phyloP scores from a whole-genome alignment of 2,888 invertebrate genomes.

The Crioceris asparagi region DNA sequence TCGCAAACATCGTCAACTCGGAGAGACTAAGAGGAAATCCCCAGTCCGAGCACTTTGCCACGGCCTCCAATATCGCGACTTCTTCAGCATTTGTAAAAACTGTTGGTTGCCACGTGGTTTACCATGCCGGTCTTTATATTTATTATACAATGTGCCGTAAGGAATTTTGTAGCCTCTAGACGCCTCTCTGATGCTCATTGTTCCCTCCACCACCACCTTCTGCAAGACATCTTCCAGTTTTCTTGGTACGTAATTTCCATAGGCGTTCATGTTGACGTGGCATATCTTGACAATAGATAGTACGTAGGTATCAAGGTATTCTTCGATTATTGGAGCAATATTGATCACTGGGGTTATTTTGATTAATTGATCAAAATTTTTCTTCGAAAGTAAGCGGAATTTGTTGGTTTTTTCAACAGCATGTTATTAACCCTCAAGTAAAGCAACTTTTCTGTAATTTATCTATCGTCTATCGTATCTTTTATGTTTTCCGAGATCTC shows the following conservation, averaged over 20 bases:
- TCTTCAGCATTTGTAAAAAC: constrained; percentile 1
- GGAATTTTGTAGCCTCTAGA: constrained; percentile 6
- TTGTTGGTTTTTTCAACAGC: no score
- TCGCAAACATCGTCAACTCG: not conserved
- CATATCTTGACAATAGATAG: no score
- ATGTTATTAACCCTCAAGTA: no score
- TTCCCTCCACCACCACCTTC: constrained; percentile 6
- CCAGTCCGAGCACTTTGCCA: not conserved
- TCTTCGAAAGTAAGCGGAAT: no score
- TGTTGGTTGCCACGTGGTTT: not conserved
- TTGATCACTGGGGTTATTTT: no score
- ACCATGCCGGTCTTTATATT: constrained; percentile 2
- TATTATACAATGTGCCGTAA: constrained; percentile 8
- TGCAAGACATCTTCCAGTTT: constrained; percentile 1
- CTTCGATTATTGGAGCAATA: no score
- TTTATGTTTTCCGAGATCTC: no score
- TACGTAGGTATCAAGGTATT: no score
- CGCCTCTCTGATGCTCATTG: constrained; percentile 4
- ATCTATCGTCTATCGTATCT: no score
- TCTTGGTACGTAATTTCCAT: not conserved
- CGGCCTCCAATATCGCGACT: not conserved
- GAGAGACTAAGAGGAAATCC: not conserved
- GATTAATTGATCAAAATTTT: no score
- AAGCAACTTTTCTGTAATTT: no score
- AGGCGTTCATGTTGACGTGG: no score